These are phyloP conservation scores for Ceratosolen fusciceps DNA, from an alignment of 1,140 invertebrate genomes.

Conservation along the genomic window DNA sequence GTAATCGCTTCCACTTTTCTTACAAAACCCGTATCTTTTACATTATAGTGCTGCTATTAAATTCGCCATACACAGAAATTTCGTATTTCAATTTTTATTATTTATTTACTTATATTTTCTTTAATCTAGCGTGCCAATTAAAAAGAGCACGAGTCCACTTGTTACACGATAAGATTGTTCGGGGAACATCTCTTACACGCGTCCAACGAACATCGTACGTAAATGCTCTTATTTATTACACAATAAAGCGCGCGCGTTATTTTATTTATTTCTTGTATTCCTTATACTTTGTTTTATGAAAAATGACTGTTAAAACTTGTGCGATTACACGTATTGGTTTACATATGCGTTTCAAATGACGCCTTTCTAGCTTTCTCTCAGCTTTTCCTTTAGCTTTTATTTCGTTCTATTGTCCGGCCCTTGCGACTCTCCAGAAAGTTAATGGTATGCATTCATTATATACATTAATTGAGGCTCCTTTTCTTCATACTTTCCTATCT, in stretches of 20 bases:
- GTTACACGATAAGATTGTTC: not conserved
- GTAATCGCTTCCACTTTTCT: no score
- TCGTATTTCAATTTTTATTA: not conserved
- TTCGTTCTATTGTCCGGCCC: not conserved
- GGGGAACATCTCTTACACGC: not conserved
- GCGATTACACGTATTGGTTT: constrained; percentile 33
- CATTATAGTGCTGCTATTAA: not conserved
- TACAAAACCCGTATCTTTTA: not conserved
- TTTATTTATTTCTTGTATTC: constrained; percentile 13
- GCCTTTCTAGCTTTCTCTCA: not conserved
- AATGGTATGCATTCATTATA: constrained; percentile 5
- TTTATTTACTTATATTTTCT: constrained; percentile 17
- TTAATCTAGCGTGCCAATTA: not conserved
- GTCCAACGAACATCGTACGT: not conserved
- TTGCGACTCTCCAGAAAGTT: not conserved
- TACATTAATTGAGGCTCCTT: constrained; percentile 9
- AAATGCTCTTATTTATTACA: constrained; percentile 20
- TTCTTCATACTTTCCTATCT: not conserved
- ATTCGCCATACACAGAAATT: not conserved
- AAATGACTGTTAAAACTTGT: constrained; percentile 48
- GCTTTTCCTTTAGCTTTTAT: not conserved
- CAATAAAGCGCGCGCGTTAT: constrained; percentile 10
- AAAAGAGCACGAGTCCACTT: not conserved
- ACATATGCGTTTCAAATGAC: constrained; percentile 22
- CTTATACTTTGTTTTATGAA: constrained; percentile 18